These are phyloP conservation scores for Antigone vipio DNA, from an alignment of 2,113 vertebrate genomes.

Conservation along the genomic window DNA sequence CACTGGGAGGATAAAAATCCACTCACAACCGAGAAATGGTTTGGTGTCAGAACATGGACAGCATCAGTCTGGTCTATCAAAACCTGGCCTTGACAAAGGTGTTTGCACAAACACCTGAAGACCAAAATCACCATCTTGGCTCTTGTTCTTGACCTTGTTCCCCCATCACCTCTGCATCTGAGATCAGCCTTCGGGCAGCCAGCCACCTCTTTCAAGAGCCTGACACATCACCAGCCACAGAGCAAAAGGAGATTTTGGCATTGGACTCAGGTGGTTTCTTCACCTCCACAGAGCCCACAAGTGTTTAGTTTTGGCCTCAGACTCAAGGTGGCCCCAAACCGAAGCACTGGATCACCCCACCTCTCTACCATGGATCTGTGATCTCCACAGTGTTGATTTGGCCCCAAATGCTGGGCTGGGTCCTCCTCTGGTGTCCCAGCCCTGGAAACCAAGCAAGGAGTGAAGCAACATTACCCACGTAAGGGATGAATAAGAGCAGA, in stretches of 20 bases:
- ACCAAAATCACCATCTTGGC: background rate
- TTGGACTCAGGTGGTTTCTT: background rate
- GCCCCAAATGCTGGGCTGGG: background rate
- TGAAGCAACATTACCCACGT: background rate
- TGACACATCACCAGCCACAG: background rate
- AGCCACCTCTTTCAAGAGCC: background rate
- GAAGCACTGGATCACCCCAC: background rate
- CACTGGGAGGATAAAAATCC: background rate
- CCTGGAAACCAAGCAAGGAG: background rate
- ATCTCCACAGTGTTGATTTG: background rate
- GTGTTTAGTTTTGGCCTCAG: background rate
- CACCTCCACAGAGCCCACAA: background rate
- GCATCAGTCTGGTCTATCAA: accelerated
- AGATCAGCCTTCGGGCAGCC: too few relatives aligned
- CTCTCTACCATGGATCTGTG: background rate
- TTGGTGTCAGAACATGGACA: background rate
- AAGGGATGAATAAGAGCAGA: background rate
- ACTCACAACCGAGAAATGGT: accelerated
- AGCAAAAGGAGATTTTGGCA: background rate
- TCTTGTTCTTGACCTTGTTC: background rate
- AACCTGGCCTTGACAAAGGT: background rate
- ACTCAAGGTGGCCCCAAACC: background rate
- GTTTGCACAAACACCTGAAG: background rate
- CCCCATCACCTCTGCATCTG: background rate
- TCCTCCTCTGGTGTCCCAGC: background rate